These are phyloP conservation scores for Agelas oroides DNA, from an alignment of 37 sponge, comb jelly and placozoan genomes.

Conservation along the genomic window DNA sequence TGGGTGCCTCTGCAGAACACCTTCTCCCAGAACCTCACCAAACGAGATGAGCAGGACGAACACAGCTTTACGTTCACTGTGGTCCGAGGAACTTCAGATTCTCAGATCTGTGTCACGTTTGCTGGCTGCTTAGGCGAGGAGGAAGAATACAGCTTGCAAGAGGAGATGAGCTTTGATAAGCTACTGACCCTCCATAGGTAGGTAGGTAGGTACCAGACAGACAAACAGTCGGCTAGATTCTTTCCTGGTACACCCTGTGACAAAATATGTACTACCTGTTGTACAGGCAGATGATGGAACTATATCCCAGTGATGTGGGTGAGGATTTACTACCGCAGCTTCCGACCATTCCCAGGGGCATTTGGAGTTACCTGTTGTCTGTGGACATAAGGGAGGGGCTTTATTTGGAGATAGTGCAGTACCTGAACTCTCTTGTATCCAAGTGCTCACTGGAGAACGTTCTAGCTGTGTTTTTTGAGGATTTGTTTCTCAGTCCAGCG, in stretches of 20 bases:
- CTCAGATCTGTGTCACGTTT: neutral
- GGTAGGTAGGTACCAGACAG: neutral
- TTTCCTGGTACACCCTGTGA: too few relatives aligned
- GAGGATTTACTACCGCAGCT: neutral
- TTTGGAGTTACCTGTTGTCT: constrained; percentile 37
- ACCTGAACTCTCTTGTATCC: constrained; percentile 9
- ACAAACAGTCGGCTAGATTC: too few relatives aligned
- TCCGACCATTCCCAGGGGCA: constrained; percentile 30
- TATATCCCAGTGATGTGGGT: constrained; percentile 24
- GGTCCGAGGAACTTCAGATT: neutral
- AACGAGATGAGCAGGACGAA: neutral
- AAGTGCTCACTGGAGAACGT: constrained; percentile 32
- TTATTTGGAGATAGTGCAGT: constrained; percentile 14
- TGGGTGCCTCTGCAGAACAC: constrained; percentile 30
- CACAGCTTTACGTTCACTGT: neutral
- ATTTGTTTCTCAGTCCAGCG: neutral
- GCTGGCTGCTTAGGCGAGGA: neutral
- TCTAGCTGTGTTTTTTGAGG: constrained; percentile 27
- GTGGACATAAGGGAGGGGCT: constrained; percentile 21
- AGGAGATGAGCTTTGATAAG: constrained; percentile 52
- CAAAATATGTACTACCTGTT: too few relatives aligned
- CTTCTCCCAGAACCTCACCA: constrained; percentile 12
- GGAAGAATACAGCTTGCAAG: neutral
- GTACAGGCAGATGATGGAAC: constrained; percentile 39
- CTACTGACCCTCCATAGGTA: constrained; percentile 22